Base-by-base conservation (phyloP, 2,797 vertebrate genomes). In the Chiroxiphia lanceolata region DNA sequence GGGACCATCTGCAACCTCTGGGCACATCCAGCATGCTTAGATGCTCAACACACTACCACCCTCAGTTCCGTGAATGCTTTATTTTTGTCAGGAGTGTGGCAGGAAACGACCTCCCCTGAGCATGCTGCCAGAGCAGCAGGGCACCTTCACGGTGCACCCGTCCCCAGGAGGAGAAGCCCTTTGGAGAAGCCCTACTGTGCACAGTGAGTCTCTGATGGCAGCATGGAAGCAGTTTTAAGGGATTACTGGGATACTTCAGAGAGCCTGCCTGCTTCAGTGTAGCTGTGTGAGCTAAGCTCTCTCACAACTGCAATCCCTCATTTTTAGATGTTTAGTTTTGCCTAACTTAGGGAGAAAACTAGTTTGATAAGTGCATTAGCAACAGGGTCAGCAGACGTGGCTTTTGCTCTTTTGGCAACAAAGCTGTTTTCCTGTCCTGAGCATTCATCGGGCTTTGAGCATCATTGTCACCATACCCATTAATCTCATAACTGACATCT, bases 201-300 rank as follows among this genome's bases (percentile, higher is more conserved):
- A 16, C 29, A 31, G n/a, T 0, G 2, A 15, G n/a, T 4, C 38
- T 38, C n/a, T 1, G 0, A 44, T 5, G 17, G 57, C 65, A 74
- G 31, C 1, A 0, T 0, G 29, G 50, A 69, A 45, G 7, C 20
- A 10, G 4, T 5, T 69, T 75, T 17, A 11, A 33, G 44, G 57
- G 47, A 48, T 22, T 48, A 3, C 17, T 18, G 25, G 56, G 31
- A 16, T 12, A 1, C 38, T 31, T 50, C 4, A 3, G 26, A 90
- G 26, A 72, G 9, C 45, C 12, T 0, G 2, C 20, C 38, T 17
- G 19, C 65, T 56, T 33, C 71, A 29, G 8, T 0, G 4, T 0
- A n/a, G 44, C 56, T n/a, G 22, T 2, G 25, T 40, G 47, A 82
- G 36, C n/a, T 15, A 18, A 70, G 26, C 34, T 51, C 27, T 79